Evolutionary conservation across 2,797 vertebrate species (phyloP), one percentile per base, ranked within the genome.

Genomic region (Acipenser transmontanus): DNA sequence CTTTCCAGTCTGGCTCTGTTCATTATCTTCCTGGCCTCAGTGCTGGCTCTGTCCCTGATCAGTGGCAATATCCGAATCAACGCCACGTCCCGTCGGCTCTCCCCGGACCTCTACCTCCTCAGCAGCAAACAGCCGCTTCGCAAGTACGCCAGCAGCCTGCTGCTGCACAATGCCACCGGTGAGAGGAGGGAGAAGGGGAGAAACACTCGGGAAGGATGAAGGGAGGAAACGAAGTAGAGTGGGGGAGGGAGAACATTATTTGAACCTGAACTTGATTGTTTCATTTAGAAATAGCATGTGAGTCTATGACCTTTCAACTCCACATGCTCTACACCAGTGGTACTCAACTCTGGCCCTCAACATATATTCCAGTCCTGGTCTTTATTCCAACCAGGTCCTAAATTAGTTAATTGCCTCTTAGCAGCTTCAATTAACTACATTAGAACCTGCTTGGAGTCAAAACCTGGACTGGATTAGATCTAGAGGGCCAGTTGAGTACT

Each of bases 101-200:
- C 81, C 0, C 86, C 96, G 0, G 69, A 85, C 0, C 88, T 85
- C 69, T 88, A 89, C 63, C 93, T 96, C 66, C 81, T 90, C 7
- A 85, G 76, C 0, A 82, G 66, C 13, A 84, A 88, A 65, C 87
- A 87, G 72, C 68, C 48, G 0, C 74, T 80, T 1, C 78, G 20
- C 51, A 76, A 65, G 20, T 91, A 93, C 52, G 65, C 82, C 63
- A 92, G 90, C 17, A 82, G 74, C 67, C 87, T 98, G 14, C 85
- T 96, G 68, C 72, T 98, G n/a, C 82, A 91, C 74, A 97, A 97
- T 79, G 85, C 87, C 68, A 91, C 93, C 9, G 93, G 94, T 96
- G 68, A 83, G 82, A 64, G 3, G 34, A 34, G 34, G 4, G 34
- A 34, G 34, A 34, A 34, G 34, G 34, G 34, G 34, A 34, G 34